These are phyloP conservation scores for Heterotis niloticus DNA, from an alignment of 2,113 vertebrate species.

Conservation along the genomic window DNA sequence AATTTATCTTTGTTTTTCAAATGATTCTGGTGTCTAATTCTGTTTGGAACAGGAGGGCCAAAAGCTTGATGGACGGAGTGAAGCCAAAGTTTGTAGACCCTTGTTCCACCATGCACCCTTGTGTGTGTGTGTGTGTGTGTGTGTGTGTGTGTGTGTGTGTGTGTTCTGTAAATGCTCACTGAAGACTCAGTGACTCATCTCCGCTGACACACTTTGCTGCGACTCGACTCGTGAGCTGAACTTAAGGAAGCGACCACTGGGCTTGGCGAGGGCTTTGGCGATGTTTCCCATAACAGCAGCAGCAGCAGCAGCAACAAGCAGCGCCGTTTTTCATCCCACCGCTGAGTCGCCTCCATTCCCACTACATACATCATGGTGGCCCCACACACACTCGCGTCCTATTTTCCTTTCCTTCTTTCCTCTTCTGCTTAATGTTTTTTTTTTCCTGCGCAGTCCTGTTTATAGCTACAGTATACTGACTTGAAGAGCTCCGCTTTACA, in stretches of 20 bases:
- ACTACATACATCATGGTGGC: background rate
- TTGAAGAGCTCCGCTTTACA: too few species aligned
- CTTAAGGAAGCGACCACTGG: background rate
- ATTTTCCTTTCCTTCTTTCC: background rate
- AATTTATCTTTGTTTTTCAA: too few species aligned
- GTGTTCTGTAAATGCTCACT: background rate
- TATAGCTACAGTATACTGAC: background rate
- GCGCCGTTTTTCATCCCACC: background rate
- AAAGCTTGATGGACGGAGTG: too few species aligned
- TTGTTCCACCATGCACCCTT: too few species aligned
- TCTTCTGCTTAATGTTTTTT: background rate
- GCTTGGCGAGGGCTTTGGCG: background rate
- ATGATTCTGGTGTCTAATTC: too few species aligned
- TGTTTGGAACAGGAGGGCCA: too few species aligned
- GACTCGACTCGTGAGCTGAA: background rate
- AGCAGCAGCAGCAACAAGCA: too few species aligned
- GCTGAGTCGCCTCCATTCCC: background rate
- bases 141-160: too few species aligned
- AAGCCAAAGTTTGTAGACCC: too few species aligned
- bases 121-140: too few species aligned
- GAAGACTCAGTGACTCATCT: conserved; percentile 10
- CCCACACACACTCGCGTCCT: background rate
- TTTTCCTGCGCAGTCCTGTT: background rate
- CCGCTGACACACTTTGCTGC: background rate
- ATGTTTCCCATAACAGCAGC: background rate